These are phyloP conservation scores for Acridotheres tristis DNA, from an alignment of 2,797 vertebrate species.

Conservation along the genomic window DNA sequence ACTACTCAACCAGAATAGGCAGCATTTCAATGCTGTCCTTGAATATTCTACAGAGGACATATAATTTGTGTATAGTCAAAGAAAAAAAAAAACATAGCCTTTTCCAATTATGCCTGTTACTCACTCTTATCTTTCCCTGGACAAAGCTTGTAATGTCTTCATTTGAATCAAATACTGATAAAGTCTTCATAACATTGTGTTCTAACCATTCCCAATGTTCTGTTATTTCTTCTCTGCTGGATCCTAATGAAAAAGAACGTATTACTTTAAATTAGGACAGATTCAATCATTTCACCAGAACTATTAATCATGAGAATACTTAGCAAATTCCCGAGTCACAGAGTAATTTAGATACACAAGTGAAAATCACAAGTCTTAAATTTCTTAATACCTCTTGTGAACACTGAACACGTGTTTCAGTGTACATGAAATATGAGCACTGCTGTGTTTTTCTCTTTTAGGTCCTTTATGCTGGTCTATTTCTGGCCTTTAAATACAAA, in stretches of 20 bases:
- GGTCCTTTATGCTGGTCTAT: not conserved
- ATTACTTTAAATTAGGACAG: not conserved
- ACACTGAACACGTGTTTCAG: not conserved
- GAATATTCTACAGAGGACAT: not conserved
- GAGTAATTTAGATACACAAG: not conserved
- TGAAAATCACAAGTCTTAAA: not conserved
- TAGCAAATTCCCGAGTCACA: not conserved
- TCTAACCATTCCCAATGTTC: conserved; percentile 98
- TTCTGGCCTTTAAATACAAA: not conserved
- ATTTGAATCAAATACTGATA: conserved; percentile 95
- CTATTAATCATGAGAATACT: not conserved
- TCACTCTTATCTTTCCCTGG: conserved; percentile 96
- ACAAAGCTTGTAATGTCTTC: conserved; percentile 98
- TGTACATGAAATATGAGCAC: not conserved
- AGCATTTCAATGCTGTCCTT: not conserved
- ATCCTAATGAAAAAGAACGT: conserved; percentile 76
- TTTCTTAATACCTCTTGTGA: not conserved
- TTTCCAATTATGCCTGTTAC: conserved; percentile 45
- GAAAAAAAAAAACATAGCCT: not conserved
- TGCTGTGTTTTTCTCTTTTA: not conserved
- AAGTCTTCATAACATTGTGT: conserved; percentile 94
- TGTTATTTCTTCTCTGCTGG: conserved; percentile 91
- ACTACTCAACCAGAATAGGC: not conserved
- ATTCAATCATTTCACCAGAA: not conserved
- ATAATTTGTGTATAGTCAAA: not conserved